Conservation (phyloP, 2,113 vertebrate genomes). For the Chaetura pelagica region DNA sequence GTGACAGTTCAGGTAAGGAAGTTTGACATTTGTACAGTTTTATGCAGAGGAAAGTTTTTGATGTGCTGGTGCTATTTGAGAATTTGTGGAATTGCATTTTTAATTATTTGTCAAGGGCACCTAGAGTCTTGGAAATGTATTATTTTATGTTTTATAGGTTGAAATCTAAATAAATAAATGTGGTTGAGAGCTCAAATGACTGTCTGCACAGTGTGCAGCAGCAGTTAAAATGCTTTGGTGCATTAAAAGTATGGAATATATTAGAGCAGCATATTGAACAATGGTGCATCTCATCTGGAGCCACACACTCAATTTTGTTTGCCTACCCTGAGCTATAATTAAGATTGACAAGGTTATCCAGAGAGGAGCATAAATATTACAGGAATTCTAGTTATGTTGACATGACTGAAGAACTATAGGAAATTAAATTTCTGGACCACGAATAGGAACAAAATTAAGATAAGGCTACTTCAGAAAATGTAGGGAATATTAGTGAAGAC, state of each 20-base stretch:
- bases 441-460: not conserved
- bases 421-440: conserved; percentile 34
- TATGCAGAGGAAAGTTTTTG: not conserved
- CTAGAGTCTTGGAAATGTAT: not conserved
- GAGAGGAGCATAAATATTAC: not conserved
- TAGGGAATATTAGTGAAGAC: accelerated
- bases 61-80: not conserved
- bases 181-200: not conserved
- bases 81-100: not conserved
- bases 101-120: conserved; percentile 51
- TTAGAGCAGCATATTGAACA: not conserved
- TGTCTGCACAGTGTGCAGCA: conserved; percentile 27
- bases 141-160: not conserved
- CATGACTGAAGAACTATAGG: not conserved
- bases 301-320: not conserved
- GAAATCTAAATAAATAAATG: conserved; percentile 17
- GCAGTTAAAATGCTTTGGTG: conserved; percentile 9
- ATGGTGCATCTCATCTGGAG: not conserved
- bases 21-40: not conserved
- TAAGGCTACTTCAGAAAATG: not conserved
- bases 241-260: not conserved
- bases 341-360: conserved; percentile 48
- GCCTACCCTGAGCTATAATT: conserved; percentile 19
- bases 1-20: not conserved
- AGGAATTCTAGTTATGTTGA: not conserved